A percentile compares a stretch with the other conserved stretches of the same genome.
phyloP scores from a whole-genome alignment of 1,140 invertebrate species.

The Aporrectodea caliginosa region DNA sequence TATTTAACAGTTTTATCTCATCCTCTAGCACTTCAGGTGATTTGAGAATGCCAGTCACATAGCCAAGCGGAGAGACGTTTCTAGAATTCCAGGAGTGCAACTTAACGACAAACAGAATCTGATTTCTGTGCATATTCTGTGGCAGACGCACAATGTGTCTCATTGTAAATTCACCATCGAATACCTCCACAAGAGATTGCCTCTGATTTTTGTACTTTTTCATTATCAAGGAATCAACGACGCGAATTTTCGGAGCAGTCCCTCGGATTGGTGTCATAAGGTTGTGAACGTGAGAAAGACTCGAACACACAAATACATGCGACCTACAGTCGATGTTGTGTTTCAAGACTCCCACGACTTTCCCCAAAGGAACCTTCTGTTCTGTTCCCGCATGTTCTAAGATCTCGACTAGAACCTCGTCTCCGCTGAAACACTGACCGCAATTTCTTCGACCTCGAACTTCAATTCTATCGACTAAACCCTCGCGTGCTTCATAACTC shows the following conservation, averaged over 20 bases:
- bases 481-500: too few species aligned
- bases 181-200: too few species aligned
- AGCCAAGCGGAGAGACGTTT: neutral
- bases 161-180: too few species aligned
- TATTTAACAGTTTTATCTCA: neutral
- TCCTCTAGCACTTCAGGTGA: neutral
- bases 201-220: too few species aligned
- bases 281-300: too few species aligned
- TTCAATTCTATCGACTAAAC: too few species aligned
- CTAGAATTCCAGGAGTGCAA: neutral
- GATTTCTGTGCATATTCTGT: too few species aligned
- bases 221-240: too few species aligned
- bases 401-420: neutral
- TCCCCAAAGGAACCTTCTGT: neutral
- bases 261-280: neutral
- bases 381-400: neutral
- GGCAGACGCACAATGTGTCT: too few species aligned
- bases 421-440: neutral
- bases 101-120: neutral
- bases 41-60: neutral
- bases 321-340: neutral
- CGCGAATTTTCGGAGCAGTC: too few species aligned
- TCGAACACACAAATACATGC: neutral
- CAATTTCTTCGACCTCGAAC: neutral
- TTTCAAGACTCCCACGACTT: neutral